Conservation (phyloP, 2,113 vertebrate genomes). For the Puntigrus tetrazona region DNA sequence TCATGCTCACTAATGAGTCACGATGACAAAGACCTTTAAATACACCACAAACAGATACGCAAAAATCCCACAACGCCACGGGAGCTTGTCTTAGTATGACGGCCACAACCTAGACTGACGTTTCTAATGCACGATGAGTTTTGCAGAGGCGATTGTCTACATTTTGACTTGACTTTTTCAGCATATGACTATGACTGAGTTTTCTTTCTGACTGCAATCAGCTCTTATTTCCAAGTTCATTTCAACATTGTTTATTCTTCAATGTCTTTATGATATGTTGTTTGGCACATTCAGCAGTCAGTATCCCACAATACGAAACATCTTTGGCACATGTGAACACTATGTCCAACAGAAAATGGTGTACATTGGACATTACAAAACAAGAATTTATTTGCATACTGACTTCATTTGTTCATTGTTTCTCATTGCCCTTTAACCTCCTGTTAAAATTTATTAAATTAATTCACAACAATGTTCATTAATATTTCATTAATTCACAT, state of each 20-base stretch:
- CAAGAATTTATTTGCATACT: neutral
- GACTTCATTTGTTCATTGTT: neutral
- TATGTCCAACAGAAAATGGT: neutral
- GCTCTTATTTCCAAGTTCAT: slow-evolving; percentile 7
- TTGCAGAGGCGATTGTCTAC: slow-evolving; percentile 4
- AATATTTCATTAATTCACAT: neutral
- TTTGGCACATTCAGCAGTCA: neutral
- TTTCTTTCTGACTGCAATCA: neutral
- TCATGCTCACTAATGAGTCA: neutral
- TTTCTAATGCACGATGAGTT: neutral
- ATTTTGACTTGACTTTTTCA: slow-evolving; percentile 9
- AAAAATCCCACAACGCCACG: slow-evolving; percentile 54
- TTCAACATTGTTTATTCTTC: neutral
- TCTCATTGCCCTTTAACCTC: neutral
- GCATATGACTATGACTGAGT: neutral
- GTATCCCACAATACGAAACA: neutral
- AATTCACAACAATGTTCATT: neutral
- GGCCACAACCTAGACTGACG: slow-evolving; percentile 1
- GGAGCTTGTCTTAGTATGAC: slow-evolving; percentile 25
- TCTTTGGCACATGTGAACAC: neutral
- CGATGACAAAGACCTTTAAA: slow-evolving; percentile 49
- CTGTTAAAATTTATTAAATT: neutral
- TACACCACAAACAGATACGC: slow-evolving; percentile 40
- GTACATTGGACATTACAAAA: neutral
- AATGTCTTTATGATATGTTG: neutral